Base-by-base conservation (phyloP, 2,797 vertebrate species). In the Amazona ochrocephala region DNA sequence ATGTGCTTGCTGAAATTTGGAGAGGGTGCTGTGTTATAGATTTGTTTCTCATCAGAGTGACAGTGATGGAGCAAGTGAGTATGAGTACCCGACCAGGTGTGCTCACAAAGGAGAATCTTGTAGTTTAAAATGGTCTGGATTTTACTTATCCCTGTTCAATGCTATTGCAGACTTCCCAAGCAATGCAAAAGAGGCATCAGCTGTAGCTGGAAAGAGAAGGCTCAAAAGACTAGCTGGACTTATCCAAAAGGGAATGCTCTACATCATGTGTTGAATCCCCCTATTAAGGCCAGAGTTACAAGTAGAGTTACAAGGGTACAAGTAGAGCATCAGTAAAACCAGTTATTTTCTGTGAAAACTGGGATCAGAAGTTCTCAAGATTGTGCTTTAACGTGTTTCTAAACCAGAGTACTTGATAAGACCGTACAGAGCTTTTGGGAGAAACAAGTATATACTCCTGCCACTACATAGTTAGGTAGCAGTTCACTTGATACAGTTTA, bases 81-180 rank as follows among this genome's bases (percentile, higher is more conserved):
- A 6, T 7, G 34, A 24, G 42, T 60, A 29, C 84, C 42, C 62
- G 3, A 20, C 23, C 24, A 18, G 29, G 7, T 54, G 13, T 51
- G 62, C 70, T 53, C 39, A 13, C 12, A 23, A 26, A 71, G 48
- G n/a, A 64, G 21, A 30, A 23, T 64, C 24, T 19, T 61, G 22
- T 30, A 1, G 47, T 61, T 68, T 60, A 11, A 51, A 68, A 53
- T 23, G 17, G 7, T 66, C 32, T 72, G 17, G 3, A 34, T 61
- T 62, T 39, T 10, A 9, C 21, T 85, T 72, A 62, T 0, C 23
- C 30, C 20, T 3, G 22, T 37, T 77, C 39, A 68, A 0, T 1
- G 4, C 39, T 54, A 2, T 20, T 15, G 11, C n/a, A 34, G 60
- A 27, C 23, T 81, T 80, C 7, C 60, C 37, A 64, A 82, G 39